Base-by-base conservation (phyloP, 2,888 invertebrate species). In the Neoaliturus tenellus region DNA sequence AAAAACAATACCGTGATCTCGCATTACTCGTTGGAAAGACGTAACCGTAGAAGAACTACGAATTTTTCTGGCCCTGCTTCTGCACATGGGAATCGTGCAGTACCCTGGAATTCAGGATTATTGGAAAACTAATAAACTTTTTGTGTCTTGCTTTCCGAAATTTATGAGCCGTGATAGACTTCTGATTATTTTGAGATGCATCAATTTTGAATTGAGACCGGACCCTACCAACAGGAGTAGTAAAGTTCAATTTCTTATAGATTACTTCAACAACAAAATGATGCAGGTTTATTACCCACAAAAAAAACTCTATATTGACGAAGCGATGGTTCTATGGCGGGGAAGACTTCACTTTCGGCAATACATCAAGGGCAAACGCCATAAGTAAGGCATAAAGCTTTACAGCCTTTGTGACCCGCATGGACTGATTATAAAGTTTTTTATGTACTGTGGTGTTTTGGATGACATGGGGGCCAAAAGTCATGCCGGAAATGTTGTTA, bases 151-250 rank as follows among this genome's bases (percentile, higher is more conserved):
- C 69, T 90, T 90, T 84, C 84, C 82, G 25, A 82, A 88, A 83
- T 88, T 87, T 83, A 90, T 90, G 89, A 87, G 88, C 14, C 87
- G 89, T 58, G 88, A 89, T 85, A 85, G 89, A 41, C 90, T 90
- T 87, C 80, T 89, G 75, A 78, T 88, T 12, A 90, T 90, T 83
- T 86, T 90, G 85, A 85, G 89, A 75, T 88, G 88, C 85, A 85
- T 90, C 28, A 88, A 89, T 44, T 90, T 90, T 44, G 23, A 25
- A 14, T 31, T n/a, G 0, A 17, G 14, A 0, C 35, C 35, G 14
- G 39, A 62, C 33, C 39, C 25, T 39, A 81, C 6, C 14, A 25
- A 58, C 17, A 39, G 39, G 6, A 8, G 12, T 23, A n/a, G 14
- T 20, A 62, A 62, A 62, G 62, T 62, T 6, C 35, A 25, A 20